phyloP scores from a whole-genome alignment of 2,888 invertebrate species.

The Tipula confusa region DNA sequence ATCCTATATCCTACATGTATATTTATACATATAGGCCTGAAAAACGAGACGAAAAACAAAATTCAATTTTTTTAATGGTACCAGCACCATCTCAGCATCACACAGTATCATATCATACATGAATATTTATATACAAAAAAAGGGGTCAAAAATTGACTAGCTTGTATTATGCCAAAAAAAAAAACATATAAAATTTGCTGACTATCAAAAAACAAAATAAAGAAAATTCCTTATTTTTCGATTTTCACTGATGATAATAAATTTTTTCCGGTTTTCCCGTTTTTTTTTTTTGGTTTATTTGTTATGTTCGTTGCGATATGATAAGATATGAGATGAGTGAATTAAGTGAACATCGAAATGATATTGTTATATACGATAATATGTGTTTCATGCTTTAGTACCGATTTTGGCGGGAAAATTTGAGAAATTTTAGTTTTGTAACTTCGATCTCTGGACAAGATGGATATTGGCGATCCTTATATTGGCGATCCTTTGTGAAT shows the following conservation, averaged over 20 bases:
- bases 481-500: no score
- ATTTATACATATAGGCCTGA: neutral
- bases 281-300: neutral
- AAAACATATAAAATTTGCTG: neutral
- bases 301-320: neutral
- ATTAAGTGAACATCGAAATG: neutral
- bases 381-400: no score
- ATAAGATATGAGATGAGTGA: neutral
- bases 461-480: no score
- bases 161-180: neutral
- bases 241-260: conserved; percentile 7
- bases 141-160: conserved; percentile 7
- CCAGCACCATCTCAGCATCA: neutral
- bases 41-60: neutral
- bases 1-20: neutral
- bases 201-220: neutral
- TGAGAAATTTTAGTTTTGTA: no score
- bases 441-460: no score
- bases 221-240: neutral
- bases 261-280: neutral
- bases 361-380: no score
- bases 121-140: no score
- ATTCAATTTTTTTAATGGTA: conserved; percentile 21
- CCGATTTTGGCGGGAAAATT: no score
- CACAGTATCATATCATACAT: neutral